Percentiles rank a stretch among this genome's conserved stretches.
These are phyloP conservation scores for Callocephalon fimbriatum DNA, from an alignment of 2,113 vertebrate species.

Conservation along the genomic window DNA sequence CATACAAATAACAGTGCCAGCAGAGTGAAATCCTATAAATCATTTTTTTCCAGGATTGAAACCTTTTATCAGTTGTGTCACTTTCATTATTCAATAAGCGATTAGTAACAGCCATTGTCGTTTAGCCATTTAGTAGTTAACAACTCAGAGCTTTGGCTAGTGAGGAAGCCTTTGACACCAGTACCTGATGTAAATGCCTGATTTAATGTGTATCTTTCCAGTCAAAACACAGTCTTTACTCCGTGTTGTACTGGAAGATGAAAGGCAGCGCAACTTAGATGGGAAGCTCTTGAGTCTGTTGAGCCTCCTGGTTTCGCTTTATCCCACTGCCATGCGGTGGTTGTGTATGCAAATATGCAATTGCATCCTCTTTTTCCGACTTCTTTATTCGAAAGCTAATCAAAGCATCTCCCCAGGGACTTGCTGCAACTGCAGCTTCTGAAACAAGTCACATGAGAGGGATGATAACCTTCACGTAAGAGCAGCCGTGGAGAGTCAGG, in stretches of 20 bases:
- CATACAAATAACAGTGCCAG: constrained; percentile 82
- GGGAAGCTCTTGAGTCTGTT: not conserved
- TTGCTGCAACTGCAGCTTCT: not conserved
- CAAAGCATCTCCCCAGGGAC: not conserved
- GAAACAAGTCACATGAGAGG: not conserved
- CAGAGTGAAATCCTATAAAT: constrained; percentile 91
- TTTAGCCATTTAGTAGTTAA: constrained; percentile 77
- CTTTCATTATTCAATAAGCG: constrained; percentile 92
- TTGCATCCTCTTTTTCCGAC: not conserved
- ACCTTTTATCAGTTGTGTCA: constrained; percentile 95
- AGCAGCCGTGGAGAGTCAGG: not conserved
- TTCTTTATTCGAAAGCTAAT: not conserved
- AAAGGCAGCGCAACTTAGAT: not conserved
- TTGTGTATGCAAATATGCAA: not conserved
- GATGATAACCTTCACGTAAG: fast-evolving
- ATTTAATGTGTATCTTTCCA: not conserved
- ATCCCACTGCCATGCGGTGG: fast-evolving
- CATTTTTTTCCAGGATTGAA: constrained; percentile 87
- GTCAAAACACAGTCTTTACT: not conserved
- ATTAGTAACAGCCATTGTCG: constrained; percentile 87
- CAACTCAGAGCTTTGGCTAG: not conserved
- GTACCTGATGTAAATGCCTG: not conserved
- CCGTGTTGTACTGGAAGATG: not conserved
- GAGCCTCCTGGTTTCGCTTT: not conserved
- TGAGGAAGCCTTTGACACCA: not conserved